A percentile compares a stretch with the other conserved stretches of the same genome.
Conservation (phyloP, 2,797 vertebrate genomes). For the Coracias cyanogaster region DNA sequence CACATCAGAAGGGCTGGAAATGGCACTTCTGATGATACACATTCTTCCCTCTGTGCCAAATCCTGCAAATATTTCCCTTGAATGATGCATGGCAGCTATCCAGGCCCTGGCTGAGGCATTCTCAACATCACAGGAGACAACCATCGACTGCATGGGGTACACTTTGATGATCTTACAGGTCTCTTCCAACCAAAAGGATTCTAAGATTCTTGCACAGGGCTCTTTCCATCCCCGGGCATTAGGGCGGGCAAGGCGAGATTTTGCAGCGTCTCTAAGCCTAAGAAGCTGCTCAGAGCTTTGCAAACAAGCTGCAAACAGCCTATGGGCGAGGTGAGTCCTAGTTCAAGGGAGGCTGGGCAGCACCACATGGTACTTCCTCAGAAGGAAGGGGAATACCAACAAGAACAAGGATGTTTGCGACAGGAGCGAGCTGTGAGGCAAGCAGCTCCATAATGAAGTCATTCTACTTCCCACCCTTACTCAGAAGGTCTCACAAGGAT, state of each 20-base stretch:
- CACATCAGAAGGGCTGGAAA: constrained; percentile 47
- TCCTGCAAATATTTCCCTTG: constrained; percentile 18
- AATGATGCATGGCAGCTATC: background rate
- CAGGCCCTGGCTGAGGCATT: background rate
- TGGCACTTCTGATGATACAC: constrained; percentile 29
- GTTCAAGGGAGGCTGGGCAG: background rate
- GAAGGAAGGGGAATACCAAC: background rate
- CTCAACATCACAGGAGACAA: background rate
- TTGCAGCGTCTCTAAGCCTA: background rate
- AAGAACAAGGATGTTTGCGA: background rate
- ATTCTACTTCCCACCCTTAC: constrained; percentile 1
- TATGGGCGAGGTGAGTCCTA: background rate
- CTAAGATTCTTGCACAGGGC: background rate
- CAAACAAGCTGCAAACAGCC: background rate
- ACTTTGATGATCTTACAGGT: background rate
- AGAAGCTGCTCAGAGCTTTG: background rate
- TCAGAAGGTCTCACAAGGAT: background rate
- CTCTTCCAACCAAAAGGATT: background rate
- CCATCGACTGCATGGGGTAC: background rate
- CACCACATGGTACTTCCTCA: background rate
- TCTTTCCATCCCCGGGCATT: background rate
- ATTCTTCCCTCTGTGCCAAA: constrained; percentile 36
- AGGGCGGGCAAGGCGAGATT: background rate
- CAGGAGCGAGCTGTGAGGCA: background rate
- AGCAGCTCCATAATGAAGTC: background rate